A percentile compares a stretch with the other conserved stretches of the same genome.
Conservation (phyloP, 2,113 vertebrate species). For the Pica pica region DNA sequence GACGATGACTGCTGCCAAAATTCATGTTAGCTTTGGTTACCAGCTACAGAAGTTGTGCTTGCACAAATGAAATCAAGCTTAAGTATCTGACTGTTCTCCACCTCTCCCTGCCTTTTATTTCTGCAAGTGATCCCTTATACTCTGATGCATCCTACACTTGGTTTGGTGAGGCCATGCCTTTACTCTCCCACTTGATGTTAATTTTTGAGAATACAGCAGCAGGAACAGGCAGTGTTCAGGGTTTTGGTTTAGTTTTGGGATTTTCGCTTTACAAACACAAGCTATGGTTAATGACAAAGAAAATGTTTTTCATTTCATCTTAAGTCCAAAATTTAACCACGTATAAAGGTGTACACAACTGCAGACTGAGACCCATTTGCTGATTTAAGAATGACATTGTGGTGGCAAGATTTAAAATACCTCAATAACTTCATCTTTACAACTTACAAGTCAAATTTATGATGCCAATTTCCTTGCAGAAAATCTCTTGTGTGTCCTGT, state of each 20-base stretch:
- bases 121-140: not conserved
- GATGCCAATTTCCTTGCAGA: not conserved
- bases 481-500: not conserved
- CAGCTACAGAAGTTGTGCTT: not conserved
- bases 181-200: not conserved
- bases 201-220: not conserved
- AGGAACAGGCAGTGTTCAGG: not conserved
- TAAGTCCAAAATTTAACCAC: not conserved
- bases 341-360: not conserved
- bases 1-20: slow-evolving; percentile 5
- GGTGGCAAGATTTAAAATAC: not conserved
- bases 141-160: not conserved
- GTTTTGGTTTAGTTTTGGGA: not conserved
- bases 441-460: not conserved
- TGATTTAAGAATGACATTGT: not conserved
- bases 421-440: not conserved
- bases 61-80: slow-evolving; percentile 4
- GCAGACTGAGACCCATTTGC: not conserved
- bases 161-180: not conserved
- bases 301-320: not conserved
- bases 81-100: not conserved
- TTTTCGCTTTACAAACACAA: not conserved
- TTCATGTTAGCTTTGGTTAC: slow-evolving; percentile 2
- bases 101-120: not conserved
- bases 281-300: not conserved